phyloP scores from a whole-genome alignment of 2,888 invertebrate species.

The Drepanosiphum platanoidis region DNA sequence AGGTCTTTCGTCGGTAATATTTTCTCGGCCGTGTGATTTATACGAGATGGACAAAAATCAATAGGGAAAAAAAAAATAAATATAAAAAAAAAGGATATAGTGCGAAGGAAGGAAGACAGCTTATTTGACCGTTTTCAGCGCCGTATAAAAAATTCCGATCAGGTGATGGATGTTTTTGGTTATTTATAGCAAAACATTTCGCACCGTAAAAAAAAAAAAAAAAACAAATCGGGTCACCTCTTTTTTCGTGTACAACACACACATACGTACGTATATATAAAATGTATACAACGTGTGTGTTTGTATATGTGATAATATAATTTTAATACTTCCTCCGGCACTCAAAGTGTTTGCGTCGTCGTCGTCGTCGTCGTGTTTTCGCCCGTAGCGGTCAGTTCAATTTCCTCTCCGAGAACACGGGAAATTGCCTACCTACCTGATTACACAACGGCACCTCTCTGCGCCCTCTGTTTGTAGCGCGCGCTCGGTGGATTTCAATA shows the following conservation, averaged over 20 bases:
- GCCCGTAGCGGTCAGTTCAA: neutral
- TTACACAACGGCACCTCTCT: neutral
- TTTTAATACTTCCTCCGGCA: slow-evolving; percentile 4
- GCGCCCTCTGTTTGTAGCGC: neutral
- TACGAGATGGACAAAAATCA: neutral
- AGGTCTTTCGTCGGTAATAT: neutral
- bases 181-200: slow-evolving; percentile 38
- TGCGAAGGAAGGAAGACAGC: neutral
- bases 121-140: neutral
- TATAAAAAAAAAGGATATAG: neutral
- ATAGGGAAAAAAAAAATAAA: slow-evolving; percentile 8
- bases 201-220: neutral
- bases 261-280: neutral
- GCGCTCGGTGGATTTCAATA: slow-evolving; percentile 9
- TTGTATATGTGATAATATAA: neutral
- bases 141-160: slow-evolving; percentile 12
- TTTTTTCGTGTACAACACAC: neutral
- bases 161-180: slow-evolving; percentile 33
- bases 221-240: neutral
- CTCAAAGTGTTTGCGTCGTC: neutral
- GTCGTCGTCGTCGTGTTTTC: slow-evolving; percentile 5
- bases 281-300: neutral
- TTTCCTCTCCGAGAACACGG: slow-evolving; percentile 1
- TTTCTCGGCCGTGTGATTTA: neutral
- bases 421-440: neutral